A percentile compares a stretch with the other conserved stretches of the same genome.
phyloP scores from a whole-genome alignment of 2,797 vertebrate species.

The Sandelia bainsii region DNA sequence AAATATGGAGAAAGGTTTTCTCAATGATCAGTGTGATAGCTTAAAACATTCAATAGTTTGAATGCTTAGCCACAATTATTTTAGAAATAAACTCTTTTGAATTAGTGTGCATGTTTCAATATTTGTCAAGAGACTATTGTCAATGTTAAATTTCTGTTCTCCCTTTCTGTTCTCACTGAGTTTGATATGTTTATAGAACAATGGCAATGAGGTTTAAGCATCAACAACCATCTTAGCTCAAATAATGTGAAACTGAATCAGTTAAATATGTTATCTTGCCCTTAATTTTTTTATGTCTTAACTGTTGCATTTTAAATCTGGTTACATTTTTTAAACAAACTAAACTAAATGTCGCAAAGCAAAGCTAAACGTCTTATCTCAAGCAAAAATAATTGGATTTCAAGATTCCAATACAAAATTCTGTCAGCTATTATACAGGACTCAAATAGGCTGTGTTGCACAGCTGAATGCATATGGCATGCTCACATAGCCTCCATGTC shows the following conservation, averaged over 20 bases:
- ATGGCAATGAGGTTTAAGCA: constrained; percentile 23
- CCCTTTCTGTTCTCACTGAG: neutral
- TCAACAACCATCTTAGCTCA: constrained; percentile 13
- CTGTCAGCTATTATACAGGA: constrained; percentile 31
- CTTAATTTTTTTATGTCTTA: neutral
- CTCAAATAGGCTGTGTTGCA: constrained; percentile 3
- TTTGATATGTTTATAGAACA: constrained; percentile 10
- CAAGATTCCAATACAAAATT: constrained; percentile 8
- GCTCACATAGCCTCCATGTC: neutral
- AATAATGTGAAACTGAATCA: neutral
- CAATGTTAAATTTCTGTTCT: constrained; percentile 47
- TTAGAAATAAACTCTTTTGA: constrained; percentile 71
- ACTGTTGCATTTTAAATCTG: constrained; percentile 26
- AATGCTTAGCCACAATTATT: constrained; percentile 32
- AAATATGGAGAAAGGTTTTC: constrained; percentile 15
- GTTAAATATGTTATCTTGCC: neutral
- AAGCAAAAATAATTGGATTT: constrained; percentile 34
- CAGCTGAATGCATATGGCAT: constrained; percentile 14
- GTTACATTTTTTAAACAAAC: neutral
- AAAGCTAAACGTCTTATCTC: constrained; percentile 5
- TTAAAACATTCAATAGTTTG: constrained; percentile 31
- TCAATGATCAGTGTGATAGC: constrained; percentile 1
- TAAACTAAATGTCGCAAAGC: neutral
- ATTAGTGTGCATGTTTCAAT: constrained; percentile 22
- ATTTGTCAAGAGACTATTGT: constrained; percentile 52